Evolutionary conservation across 2,888 invertebrate species (phyloP).

Genomic region (Lasioglossum vierecki): DNA sequence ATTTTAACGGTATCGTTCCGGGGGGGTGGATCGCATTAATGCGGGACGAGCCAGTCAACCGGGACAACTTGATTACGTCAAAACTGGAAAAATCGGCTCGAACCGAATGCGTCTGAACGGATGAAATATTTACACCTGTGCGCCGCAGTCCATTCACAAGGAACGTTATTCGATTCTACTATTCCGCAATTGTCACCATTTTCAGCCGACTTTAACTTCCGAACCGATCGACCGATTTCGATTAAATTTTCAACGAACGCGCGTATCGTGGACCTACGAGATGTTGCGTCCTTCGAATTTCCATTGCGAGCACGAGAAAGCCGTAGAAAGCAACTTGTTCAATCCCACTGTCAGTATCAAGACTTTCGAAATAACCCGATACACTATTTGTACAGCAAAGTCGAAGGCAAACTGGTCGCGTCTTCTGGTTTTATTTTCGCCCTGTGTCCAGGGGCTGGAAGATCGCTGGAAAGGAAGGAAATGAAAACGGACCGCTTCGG

Average conservation of each 20-base stretch:
- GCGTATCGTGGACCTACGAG: too few species aligned
- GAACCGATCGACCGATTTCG: too few species aligned
- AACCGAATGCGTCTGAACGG: background rate
- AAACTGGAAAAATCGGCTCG: background rate
- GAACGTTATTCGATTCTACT: too few species aligned
- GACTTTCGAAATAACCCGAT: background rate
- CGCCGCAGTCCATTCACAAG: too few species aligned
- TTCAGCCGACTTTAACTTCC: too few species aligned
- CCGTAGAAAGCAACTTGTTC: too few species aligned
- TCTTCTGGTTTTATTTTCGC: background rate
- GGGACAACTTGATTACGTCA: background rate
- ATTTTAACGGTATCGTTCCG: background rate
- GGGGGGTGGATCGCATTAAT: background rate
- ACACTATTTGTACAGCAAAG: background rate
- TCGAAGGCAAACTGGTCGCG: background rate
- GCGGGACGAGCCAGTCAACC: background rate
- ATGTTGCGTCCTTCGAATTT: too few species aligned
- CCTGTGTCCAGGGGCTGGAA: background rate
- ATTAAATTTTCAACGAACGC: too few species aligned
- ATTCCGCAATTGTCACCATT: too few species aligned
- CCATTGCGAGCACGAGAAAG: too few species aligned
- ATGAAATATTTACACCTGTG: background rate
- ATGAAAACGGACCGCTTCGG: background rate
- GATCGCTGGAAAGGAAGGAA: background rate
- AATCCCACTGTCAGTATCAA: too few species aligned